These are phyloP conservation scores for Rhinophrynus dorsalis DNA, from an alignment of 2,797 vertebrate species.

Conservation along the genomic window DNA sequence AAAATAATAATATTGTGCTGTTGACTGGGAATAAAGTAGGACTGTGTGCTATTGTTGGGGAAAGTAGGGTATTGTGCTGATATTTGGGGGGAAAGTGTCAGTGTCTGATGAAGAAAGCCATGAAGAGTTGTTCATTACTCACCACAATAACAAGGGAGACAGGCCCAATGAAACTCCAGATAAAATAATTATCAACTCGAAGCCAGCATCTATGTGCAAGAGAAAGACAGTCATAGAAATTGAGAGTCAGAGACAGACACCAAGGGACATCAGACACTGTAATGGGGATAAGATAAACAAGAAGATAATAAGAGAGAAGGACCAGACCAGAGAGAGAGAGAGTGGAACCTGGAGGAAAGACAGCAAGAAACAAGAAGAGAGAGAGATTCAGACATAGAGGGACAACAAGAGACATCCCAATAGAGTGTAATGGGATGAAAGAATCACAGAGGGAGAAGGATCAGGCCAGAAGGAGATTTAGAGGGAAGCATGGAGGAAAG, in stretches of 20 bases:
- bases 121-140: too few species aligned
- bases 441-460: too few species aligned
- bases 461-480: too few species aligned
- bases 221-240: constrained; percentile 15
- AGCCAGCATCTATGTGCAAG: constrained; percentile 83
- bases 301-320: constrained; percentile 3
- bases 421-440: too few species aligned
- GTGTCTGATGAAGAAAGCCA: too few species aligned
- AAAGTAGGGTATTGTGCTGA: too few species aligned
- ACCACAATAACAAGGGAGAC: constrained; percentile 94
- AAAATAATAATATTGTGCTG: too few species aligned
- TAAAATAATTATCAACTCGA: constrained; percentile 92
- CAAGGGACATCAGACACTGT: constrained; percentile 17
- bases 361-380: background rate
- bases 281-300: constrained; percentile 7
- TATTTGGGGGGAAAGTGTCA: too few species aligned
- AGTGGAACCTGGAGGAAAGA: background rate
- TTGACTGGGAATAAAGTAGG: too few species aligned
- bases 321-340: background rate
- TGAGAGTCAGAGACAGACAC: background rate
- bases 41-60: too few species aligned
- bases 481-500: too few species aligned
- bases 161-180: constrained; percentile 94
- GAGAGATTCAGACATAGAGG: background rate
- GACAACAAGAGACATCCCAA: background rate